Percentiles rank a stretch among this genome's conserved stretches.
phyloP scores from a whole-genome alignment of 1,140 invertebrate species.

The Orchesella cincta region DNA sequence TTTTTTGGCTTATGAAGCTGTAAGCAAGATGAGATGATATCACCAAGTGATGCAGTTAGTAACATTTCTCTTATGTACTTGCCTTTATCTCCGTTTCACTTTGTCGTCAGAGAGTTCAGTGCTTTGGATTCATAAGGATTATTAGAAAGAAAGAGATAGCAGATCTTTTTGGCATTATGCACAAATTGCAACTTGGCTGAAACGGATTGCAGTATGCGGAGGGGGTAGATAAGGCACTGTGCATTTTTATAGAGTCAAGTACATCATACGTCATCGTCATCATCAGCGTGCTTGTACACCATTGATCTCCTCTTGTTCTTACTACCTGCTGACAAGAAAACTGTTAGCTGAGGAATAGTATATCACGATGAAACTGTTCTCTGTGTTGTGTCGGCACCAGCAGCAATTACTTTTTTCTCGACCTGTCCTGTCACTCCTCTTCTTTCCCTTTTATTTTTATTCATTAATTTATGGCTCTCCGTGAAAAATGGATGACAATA shows the following conservation, averaged over 20 bases:
- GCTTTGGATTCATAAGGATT: neutral
- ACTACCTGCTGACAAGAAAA: neutral
- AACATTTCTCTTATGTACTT: no score
- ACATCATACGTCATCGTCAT: no score
- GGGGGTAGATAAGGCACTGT: no score
- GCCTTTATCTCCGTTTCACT: no score
- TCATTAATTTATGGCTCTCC: neutral
- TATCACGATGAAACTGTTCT: neutral
- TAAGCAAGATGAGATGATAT: neutral
- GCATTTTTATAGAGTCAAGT: no score
- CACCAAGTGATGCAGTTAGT: no score
- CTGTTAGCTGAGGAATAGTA: slow-evolving; percentile 7
- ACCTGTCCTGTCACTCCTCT: neutral
- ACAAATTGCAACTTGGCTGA: slow-evolving; percentile 3
- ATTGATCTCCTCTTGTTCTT: no score
- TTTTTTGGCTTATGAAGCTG: neutral
- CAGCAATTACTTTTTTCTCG: neutral
- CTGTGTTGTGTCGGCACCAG: neutral
- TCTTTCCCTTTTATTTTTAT: neutral
- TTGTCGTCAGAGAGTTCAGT: neutral
- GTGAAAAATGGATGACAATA: slow-evolving; percentile 20
- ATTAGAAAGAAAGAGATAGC: slow-evolving; percentile 15
- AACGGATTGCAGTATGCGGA: no score
- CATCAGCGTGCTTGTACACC: no score
- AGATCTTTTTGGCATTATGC: slow-evolving; percentile 2